phyloP scores from a whole-genome alignment of 2,888 invertebrate species.

The Ophioninae sp. region DNA sequence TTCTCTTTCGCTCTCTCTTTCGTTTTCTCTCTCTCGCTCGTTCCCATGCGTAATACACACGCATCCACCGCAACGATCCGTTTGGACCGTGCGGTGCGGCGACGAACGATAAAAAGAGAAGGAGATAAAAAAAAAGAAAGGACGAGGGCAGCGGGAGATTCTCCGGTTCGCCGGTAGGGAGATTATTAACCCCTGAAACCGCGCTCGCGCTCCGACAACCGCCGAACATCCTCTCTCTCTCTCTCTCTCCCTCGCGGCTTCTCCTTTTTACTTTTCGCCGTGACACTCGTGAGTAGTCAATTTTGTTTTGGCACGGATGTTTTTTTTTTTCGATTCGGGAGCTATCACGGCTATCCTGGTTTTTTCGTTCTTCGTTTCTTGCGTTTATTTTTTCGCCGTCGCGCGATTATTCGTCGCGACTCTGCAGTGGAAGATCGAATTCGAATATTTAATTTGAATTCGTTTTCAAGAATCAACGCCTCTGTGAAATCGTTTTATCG shows the following conservation, averaged over 20 bases:
- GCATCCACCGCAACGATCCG: conserved; percentile 60
- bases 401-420: too few species aligned
- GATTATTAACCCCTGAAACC: conserved; percentile 52
- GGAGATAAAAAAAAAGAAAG: conserved; percentile 1
- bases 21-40: conserved; percentile 52
- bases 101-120: conserved; percentile 14
- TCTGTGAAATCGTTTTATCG: too few species aligned
- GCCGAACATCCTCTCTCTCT: background rate
- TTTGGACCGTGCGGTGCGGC: conserved; percentile 50
- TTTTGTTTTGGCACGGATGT: too few species aligned
- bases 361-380: too few species aligned
- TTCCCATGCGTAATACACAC: conserved; percentile 57
- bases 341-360: too few species aligned
- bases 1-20: conserved; percentile 48
- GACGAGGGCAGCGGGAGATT: conserved; percentile 21
- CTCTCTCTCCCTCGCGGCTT: background rate
- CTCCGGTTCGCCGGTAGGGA: conserved; percentile 19
- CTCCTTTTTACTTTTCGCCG: too few species aligned
- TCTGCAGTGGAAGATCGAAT: too few species aligned
- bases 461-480: too few species aligned
- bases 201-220: background rate
- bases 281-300: too few species aligned
- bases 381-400: too few species aligned
- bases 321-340: too few species aligned
- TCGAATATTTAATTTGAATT: too few species aligned